Evolutionary conservation across 2,113 vertebrate genomes (phyloP).

Genomic region (Alligator sinensis): DNA sequence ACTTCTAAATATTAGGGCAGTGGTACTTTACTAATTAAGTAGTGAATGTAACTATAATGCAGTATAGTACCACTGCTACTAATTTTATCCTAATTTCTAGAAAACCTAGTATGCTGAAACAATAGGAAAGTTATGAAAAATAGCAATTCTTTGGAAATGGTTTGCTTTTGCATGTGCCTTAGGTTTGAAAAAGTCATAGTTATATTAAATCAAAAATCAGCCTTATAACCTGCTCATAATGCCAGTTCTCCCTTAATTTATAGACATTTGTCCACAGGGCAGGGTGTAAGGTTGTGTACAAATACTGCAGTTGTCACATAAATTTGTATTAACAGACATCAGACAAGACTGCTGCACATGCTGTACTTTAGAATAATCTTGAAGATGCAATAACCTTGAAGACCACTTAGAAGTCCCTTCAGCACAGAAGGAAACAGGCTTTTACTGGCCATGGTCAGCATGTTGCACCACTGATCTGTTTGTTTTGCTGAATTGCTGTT

Average conservation of each 20-base stretch:
- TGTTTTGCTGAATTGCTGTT: neutral
- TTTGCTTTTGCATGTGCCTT: neutral
- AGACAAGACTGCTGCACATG: neutral
- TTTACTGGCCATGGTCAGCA: neutral
- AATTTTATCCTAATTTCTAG: neutral
- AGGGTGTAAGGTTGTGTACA: neutral
- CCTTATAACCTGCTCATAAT: neutral
- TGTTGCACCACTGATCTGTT: neutral
- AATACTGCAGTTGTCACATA: neutral
- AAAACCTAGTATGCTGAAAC: neutral
- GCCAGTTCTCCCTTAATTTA: neutral
- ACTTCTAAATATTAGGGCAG: neutral
- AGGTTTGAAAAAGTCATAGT: neutral
- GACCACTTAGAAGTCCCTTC: neutral
- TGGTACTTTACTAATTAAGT: neutral
- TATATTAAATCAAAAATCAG: neutral
- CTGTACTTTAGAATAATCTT: neutral
- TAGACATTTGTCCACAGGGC: neutral
- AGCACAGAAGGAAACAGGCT: neutral
- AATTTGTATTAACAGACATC: neutral
- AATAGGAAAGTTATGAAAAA: neutral
- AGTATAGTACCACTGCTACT: neutral
- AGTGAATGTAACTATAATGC: neutral
- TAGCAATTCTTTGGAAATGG: neutral
- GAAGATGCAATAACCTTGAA: neutral